These are phyloP conservation scores for Anoplopoma fimbria DNA, from an alignment of 2,113 vertebrate species.

Conservation along the genomic window DNA sequence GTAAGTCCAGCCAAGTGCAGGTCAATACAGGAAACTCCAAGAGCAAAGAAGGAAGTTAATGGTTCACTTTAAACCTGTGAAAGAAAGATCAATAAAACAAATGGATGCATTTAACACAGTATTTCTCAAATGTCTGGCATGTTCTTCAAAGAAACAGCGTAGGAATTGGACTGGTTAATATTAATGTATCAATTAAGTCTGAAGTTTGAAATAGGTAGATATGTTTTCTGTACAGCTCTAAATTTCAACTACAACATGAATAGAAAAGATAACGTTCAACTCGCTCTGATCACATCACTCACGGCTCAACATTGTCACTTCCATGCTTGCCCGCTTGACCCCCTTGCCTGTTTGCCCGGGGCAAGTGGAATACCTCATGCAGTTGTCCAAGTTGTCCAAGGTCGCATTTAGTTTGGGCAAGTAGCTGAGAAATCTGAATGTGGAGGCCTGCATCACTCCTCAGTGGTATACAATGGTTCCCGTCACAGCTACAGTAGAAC, in stretches of 20 bases:
- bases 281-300: neutral
- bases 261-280: neutral
- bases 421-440: neutral
- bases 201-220: neutral
- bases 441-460: neutral
- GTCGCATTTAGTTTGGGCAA: neutral
- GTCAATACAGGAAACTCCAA: conserved; percentile 73
- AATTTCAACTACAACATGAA: conserved; percentile 1
- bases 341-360: neutral
- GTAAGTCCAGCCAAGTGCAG: conserved; percentile 36
- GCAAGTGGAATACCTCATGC: no score
- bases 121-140: conserved; percentile 38
- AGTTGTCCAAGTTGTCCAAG: no score
- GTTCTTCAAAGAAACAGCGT: conserved; percentile 18
- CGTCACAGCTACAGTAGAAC: conserved; percentile 18
- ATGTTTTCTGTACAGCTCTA: conserved; percentile 9
- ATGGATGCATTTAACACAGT: conserved; percentile 61
- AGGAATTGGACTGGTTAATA: neutral
- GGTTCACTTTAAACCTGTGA: conserved; percentile 61
- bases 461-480: neutral
- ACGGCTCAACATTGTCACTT: neutral
- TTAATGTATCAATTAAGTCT: neutral
- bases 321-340: no score
- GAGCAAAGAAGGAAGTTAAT: conserved; percentile 70
- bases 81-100: conserved; percentile 73